A percentile compares a stretch with the other conserved stretches of the same genome.
Conservation (phyloP, 2,797 vertebrate genomes). For the Alosa sapidissima region DNA sequence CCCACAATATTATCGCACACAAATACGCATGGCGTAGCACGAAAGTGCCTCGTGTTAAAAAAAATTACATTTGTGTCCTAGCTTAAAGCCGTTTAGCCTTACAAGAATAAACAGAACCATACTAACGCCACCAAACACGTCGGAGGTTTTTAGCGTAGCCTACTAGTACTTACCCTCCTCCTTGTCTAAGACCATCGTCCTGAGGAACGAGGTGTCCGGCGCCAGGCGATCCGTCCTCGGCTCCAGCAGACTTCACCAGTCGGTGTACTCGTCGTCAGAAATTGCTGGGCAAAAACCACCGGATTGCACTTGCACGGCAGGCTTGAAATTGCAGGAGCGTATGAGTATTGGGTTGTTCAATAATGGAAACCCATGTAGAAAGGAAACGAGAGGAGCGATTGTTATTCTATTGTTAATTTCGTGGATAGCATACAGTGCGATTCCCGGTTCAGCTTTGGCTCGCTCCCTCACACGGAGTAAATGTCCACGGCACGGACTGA, state of each 20-base stretch:
- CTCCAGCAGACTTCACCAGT: slow-evolving; percentile 77
- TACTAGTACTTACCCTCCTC: slow-evolving; percentile 93
- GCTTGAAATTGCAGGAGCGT: slow-evolving; percentile 78
- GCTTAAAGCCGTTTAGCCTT: slow-evolving; percentile 23
- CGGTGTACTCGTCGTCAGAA: slow-evolving; percentile 65
- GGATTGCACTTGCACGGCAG: slow-evolving; percentile 75
- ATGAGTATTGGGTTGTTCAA: slow-evolving; percentile 76
- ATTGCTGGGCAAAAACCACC: slow-evolving; percentile 75
- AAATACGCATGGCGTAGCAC: slow-evolving; percentile 20
- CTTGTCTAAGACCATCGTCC: slow-evolving; percentile 99
- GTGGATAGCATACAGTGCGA: slow-evolving; percentile 54
- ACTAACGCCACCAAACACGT: slow-evolving; percentile 23
- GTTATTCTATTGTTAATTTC: slow-evolving; percentile 63
- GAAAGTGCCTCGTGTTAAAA: slow-evolving; percentile 22
- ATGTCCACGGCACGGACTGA: slow-evolving; percentile 66
- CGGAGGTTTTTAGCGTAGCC: not conserved
- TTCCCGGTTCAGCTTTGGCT: slow-evolving; percentile 50
- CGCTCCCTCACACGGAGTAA: slow-evolving; percentile 53
- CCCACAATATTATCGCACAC: not conserved
- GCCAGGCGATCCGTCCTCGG: slow-evolving; percentile 90
- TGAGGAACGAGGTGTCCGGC: slow-evolving; percentile 86
- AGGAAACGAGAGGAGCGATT: slow-evolving; percentile 56
- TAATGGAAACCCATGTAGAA: slow-evolving; percentile 67
- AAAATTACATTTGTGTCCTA: slow-evolving; percentile 43
- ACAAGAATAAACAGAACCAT: slow-evolving; percentile 3